A percentile compares a stretch with the other conserved stretches of the same genome.
Conservation (phyloP, 2,797 vertebrate species). For the Propithecus perrieri region DNA sequence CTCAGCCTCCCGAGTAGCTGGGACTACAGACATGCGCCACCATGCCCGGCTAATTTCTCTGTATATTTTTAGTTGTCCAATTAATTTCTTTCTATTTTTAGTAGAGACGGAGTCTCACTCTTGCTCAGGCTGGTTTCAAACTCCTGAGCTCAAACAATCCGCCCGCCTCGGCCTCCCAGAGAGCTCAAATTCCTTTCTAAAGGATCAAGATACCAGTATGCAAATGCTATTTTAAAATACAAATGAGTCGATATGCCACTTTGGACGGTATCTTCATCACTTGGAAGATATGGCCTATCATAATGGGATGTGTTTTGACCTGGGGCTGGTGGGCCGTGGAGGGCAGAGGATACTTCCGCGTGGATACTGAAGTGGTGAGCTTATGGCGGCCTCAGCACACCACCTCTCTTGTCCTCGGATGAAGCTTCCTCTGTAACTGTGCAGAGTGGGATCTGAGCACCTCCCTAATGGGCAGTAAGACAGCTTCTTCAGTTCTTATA, state of each 20-base stretch:
- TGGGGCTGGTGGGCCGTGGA: background rate
- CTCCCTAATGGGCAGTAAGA: background rate
- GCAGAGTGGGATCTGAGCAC: background rate
- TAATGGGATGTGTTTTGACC: background rate
- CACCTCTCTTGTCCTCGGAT: background rate
- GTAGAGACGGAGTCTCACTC: too few species aligned
- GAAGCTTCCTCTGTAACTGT: background rate
- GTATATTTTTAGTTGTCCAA: too few species aligned
- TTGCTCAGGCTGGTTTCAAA: too few species aligned
- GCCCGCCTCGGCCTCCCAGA: too few species aligned
- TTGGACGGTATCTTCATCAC: background rate
- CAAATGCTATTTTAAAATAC: background rate
- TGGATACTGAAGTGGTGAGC: background rate
- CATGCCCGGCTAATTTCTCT: too few species aligned
- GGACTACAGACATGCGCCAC: too few species aligned
- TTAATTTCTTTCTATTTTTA: too few species aligned
- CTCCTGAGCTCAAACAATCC: too few species aligned
- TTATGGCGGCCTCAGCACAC: background rate
- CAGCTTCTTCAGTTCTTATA: too few species aligned
- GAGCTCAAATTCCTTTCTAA: background rate
- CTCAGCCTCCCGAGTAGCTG: too few species aligned
- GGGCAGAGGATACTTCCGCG: background rate
- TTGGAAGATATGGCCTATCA: background rate
- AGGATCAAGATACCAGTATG: background rate
- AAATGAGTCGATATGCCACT: background rate